Evolutionary conservation across 2,888 invertebrate genomes (phyloP).

Genomic region (Sycophila texana): DNA sequence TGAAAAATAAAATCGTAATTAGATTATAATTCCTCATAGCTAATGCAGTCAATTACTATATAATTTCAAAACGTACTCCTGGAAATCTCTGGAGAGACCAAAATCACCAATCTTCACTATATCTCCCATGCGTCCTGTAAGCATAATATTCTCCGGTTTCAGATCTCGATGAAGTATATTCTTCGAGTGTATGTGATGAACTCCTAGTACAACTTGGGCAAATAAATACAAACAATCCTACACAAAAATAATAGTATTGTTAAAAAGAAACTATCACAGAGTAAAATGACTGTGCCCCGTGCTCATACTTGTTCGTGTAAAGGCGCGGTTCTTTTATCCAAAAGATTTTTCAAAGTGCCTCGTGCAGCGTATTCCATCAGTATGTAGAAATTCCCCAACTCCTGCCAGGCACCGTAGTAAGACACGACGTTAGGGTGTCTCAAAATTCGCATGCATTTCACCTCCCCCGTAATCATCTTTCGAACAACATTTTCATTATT

Average conservation of each 20-base stretch:
- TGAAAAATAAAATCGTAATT: slow-evolving; percentile 16
- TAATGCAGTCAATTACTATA: not conserved
- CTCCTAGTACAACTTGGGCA: slow-evolving; percentile 81
- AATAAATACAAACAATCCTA: slow-evolving; percentile 69
- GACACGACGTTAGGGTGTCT: slow-evolving; percentile 71
- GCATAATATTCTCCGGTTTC: slow-evolving; percentile 89
- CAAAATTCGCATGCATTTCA: slow-evolving; percentile 66
- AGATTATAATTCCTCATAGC: not conserved
- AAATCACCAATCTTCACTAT: slow-evolving; percentile 90
- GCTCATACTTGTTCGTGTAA: slow-evolving; percentile 65
- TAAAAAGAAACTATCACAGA: not conserved
- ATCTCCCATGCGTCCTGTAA: slow-evolving; percentile 82
- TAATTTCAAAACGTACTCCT: slow-evolving; percentile 60
- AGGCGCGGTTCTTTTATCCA: slow-evolving; percentile 75
- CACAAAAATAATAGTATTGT: slow-evolving; percentile 7
- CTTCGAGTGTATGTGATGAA: slow-evolving; percentile 87
- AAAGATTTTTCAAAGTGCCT: slow-evolving; percentile 85
- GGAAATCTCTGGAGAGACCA: slow-evolving; percentile 85
- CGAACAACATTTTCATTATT: not conserved
- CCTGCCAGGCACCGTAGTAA: slow-evolving; percentile 70
- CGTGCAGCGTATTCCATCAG: slow-evolving; percentile 92
- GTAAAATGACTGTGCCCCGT: not conserved
- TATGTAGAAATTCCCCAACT: slow-evolving; percentile 76
- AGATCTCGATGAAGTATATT: slow-evolving; percentile 89
- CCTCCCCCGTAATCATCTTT: slow-evolving; percentile 67